Evolutionary conservation across 2,113 vertebrate species (phyloP).

Genomic region (Amblyornis subalaris): DNA sequence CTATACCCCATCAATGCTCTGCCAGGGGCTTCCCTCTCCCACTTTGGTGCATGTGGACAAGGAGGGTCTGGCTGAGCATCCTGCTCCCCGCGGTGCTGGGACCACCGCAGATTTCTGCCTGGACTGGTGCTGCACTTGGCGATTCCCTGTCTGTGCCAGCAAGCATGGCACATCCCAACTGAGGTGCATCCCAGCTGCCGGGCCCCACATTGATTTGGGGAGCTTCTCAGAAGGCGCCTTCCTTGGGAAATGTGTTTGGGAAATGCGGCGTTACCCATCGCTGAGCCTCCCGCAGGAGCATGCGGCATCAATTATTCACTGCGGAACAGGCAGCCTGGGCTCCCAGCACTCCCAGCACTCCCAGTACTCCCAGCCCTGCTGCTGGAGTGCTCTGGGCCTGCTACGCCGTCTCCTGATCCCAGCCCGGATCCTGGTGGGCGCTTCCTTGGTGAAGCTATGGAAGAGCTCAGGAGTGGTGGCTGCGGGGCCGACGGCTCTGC

Average conservation of each 20-base stretch:
- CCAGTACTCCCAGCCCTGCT: neutral
- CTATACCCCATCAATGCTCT: rapidly evolving
- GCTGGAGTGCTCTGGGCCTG: neutral
- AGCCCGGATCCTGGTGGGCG: rapidly evolving
- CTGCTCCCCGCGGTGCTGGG: rapidly evolving
- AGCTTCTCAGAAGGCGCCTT: conserved; percentile 6
- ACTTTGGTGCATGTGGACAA: rapidly evolving
- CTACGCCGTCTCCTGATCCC: neutral
- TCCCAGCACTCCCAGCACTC: neutral
- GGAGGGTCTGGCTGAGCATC: neutral
- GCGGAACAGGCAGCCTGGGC: neutral
- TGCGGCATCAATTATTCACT: conserved; percentile 31
- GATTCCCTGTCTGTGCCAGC: neutral
- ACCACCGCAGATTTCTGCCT: neutral
- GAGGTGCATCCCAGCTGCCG: rapidly evolving
- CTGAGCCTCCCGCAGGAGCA: conserved; percentile 3
- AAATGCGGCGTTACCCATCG: conserved; percentile 16
- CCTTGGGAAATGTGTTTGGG: conserved; percentile 36
- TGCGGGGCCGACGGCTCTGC: neutral
- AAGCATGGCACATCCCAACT: neutral
- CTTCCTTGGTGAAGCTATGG: rapidly evolving
- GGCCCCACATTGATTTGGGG: neutral
- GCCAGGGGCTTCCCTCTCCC: neutral
- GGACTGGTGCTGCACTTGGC: neutral
- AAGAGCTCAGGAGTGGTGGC: neutral